Base-by-base conservation (phyloP, 30 jellyfish, hydroid and myxozoan species). In the Pelagia noctiluca region DNA sequence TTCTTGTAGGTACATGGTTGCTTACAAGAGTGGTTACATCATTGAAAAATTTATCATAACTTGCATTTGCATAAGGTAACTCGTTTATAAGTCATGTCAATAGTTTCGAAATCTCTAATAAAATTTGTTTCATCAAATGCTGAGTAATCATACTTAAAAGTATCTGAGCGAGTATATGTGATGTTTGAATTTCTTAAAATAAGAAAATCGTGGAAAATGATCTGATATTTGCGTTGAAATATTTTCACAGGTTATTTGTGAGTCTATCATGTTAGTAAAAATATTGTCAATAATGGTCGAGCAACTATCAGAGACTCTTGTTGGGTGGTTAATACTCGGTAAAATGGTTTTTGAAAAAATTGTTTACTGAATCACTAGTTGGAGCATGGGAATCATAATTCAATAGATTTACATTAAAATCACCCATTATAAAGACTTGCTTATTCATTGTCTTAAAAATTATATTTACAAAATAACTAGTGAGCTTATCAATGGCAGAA, bases 251-350 rank as follows among this genome's bases (percentile, higher is more conserved):
- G n/a, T n/a, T n/a, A n/a, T n/a, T n/a, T n/a, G n/a, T n/a, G n/a
- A n/a, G n/a, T n/a, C n/a, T n/a, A n/a, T n/a, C n/a, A n/a, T n/a
- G n/a, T n/a, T n/a, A n/a, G n/a, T n/a, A n/a, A n/a, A n/a, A n/a
- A n/a, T n/a, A n/a, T 81, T 81, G 52, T 81, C 91, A 68, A 81
- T 81, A 24, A 81, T 57, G 38, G 84, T 65, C 34, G 84, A 50
- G 36, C 84, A 81, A 37, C 35, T 46, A 22, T 66, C 64, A 50
- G 68, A 64, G 49, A 83, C n/a, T n/a, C n/a, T n/a, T n/a, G n/a
- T n/a, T n/a, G n/a, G n/a, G n/a, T n/a, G n/a, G n/a, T 57, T 38
- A 85, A 67, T 52, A 79, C 70, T 66, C 79, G 85, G 32, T 50
- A 22, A 68, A 47, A 32, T 50, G 24, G 67, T 70, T 50, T 33